Evolutionary conservation across 30 jellyfish, hydroid and myxozoan species (phyloP).

Genomic region (Cassiopea xamachana): DNA sequence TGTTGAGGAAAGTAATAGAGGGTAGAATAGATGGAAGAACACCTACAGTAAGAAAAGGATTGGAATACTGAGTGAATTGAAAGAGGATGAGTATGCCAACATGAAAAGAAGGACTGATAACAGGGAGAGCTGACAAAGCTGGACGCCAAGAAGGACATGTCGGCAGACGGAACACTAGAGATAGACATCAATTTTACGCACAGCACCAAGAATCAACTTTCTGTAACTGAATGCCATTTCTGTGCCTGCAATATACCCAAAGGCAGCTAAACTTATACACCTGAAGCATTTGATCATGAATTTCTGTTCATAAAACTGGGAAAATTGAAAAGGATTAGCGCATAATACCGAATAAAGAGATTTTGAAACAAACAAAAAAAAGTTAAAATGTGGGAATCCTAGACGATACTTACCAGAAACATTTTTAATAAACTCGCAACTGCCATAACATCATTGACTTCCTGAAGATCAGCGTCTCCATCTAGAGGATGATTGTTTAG

Average conservation of each 20-base stretch:
- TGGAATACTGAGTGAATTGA: not conserved
- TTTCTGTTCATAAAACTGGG: no score
- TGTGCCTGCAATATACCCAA: no score
- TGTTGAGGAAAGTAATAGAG: not conserved
- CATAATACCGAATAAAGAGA: no score
- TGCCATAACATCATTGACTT: conserved; percentile 88
- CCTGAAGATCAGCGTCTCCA: conserved; percentile 98
- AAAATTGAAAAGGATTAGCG: no score
- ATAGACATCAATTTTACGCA: no score
- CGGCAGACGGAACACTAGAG: no score
- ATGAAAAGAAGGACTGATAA: not conserved
- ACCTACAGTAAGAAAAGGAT: not conserved
- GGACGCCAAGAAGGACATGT: not conserved
- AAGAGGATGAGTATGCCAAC: not conserved
- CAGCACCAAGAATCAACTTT: no score
- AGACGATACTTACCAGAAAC: conserved; percentile 63
- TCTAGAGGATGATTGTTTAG: conserved; percentile 9
- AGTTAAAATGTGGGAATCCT: not conserved
- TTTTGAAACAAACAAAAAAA: not conserved
- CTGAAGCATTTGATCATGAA: no score
- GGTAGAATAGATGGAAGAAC: not conserved
- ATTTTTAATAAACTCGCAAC: conserved; percentile 91
- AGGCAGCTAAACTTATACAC: no score
- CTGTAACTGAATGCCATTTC: no score
- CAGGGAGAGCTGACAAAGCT: not conserved